Evolutionary conservation across 2,113 vertebrate genomes (phyloP).

Genomic region (Nibea albiflora): DNA sequence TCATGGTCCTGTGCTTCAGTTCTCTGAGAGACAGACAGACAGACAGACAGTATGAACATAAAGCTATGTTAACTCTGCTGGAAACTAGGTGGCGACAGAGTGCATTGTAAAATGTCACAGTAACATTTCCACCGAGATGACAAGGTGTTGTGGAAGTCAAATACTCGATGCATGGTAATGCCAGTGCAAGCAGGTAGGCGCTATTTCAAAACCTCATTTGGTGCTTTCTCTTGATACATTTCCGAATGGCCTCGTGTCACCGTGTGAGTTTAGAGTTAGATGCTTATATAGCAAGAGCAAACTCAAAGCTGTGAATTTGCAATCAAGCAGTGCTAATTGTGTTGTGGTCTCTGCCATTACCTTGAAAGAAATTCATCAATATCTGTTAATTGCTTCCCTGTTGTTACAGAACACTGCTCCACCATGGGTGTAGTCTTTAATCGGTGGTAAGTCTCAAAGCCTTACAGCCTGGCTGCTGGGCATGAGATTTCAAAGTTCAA

Average conservation of each 20-base stretch:
- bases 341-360: neutral
- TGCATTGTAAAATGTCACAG: neutral
- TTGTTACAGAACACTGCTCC: neutral
- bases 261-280: neutral
- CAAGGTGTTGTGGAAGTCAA: neutral
- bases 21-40: conserved; percentile 82
- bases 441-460: neutral
- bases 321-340: neutral
- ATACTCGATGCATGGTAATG: no score
- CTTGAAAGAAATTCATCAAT: neutral
- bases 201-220: neutral
- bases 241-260: neutral
- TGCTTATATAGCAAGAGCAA: neutral
- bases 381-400: neutral
- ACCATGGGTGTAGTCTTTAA: neutral
- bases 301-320: neutral
- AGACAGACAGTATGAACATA: neutral
- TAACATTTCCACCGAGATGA: neutral
- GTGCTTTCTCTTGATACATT: neutral
- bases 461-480: neutral
- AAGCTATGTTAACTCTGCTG: neutral
- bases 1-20: conserved; percentile 92
- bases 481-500: neutral
- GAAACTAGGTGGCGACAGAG: neutral
- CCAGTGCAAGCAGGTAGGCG: neutral